Percentiles rank a stretch among this genome's conserved stretches.
These are phyloP conservation scores for Melanogrammus aeglefinus DNA, from an alignment of 2,797 vertebrate species.

Conservation along the genomic window DNA sequence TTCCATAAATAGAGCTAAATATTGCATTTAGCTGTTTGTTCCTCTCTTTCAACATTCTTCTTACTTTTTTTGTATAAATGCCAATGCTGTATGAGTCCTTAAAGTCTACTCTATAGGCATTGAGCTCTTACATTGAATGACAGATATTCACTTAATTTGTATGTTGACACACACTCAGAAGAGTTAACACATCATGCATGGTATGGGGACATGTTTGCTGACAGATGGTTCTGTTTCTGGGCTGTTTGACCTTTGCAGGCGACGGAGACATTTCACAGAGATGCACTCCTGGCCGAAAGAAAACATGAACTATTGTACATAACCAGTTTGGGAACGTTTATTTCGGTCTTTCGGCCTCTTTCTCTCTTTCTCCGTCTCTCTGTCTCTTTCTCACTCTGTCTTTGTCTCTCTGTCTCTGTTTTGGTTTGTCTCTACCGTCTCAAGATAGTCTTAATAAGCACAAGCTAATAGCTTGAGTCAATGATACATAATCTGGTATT, in stretches of 20 bases:
- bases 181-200: not conserved
- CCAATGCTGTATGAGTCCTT: not conserved
- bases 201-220: conserved; percentile 3
- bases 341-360: not conserved
- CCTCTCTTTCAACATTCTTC: conserved; percentile 6
- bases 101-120: not conserved
- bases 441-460: no score
- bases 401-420: not conserved
- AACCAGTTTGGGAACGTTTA: not conserved
- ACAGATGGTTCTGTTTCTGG: conserved; percentile 17
- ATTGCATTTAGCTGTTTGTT: conserved; percentile 28
- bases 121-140: not conserved
- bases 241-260: conserved; percentile 27
- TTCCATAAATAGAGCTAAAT: conserved; percentile 47
- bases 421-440: conserved; percentile 6
- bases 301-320: not conserved
- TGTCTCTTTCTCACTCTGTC: not conserved
- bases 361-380: not conserved
- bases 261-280: conserved; percentile 2
- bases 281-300: not conserved
- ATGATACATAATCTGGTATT: not conserved
- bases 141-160: conserved; percentile 5
- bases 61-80: not conserved
- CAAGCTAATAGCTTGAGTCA: not conserved
- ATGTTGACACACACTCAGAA: conserved; percentile 6